Evolutionary conservation across 2,113 vertebrate species (phyloP).

Genomic region (Anguilla japonica): DNA sequence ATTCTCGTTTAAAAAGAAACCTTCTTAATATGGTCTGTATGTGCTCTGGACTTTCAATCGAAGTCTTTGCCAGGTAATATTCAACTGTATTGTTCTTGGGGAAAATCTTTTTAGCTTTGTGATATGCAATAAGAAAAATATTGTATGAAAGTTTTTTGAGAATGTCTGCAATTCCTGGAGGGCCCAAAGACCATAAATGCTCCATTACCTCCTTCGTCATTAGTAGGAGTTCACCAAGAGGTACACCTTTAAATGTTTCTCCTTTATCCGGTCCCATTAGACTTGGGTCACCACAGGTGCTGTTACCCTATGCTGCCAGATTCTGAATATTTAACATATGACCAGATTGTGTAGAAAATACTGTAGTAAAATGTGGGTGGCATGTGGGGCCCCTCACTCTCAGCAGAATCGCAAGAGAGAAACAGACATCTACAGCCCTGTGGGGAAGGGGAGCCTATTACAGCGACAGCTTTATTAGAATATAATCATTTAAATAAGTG

Average conservation of each 20-base stretch:
- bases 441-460: constrained; percentile 67
- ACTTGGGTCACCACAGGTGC: not conserved
- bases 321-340: constrained; percentile 34
- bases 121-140: not conserved
- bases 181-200: too few species aligned
- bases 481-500: constrained; percentile 69
- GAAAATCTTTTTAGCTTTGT: not conserved
- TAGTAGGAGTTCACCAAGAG: too few species aligned
- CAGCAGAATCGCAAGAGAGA: constrained; percentile 46
- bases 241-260: too few species aligned
- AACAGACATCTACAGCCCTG: constrained; percentile 63
- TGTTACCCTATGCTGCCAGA: constrained; percentile 41
- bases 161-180: not conserved
- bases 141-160: not conserved
- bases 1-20: not conserved
- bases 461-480: constrained; percentile 67
- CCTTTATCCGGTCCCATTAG: too few species aligned
- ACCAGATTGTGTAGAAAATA: constrained; percentile 26
- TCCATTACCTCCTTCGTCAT: too few species aligned
- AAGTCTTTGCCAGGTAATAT: too few species aligned
- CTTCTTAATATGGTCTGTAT: too few species aligned
- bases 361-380: too few species aligned
- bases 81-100: too few species aligned
- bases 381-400: not conserved
- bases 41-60: too few species aligned